Evolutionary conservation across 53 echinoderm and acorn worm species (phyloP), one percentile per base, ranked within the genome.

Genomic region (Mesocentrotus franciscanus): DNA sequence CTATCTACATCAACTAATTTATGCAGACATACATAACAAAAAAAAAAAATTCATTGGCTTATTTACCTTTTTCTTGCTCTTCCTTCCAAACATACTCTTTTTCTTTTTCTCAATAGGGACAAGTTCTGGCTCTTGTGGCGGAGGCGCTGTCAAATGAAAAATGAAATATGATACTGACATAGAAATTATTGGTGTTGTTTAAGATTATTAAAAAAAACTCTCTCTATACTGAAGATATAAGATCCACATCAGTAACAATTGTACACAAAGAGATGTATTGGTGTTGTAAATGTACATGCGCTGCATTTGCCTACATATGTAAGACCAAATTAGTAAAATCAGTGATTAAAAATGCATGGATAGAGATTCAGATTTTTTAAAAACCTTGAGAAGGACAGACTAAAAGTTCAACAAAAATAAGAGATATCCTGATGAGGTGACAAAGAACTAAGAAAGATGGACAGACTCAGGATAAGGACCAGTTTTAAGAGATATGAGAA

Each of bases 1-100:
- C 6, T 49, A 49, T 49, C 6, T 49, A 49, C 49, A 49, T 49
- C 49, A 49, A 49, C 49, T 49, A 49, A 42, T 93, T 39, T 6
- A 96, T 70, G 33, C 81, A 96, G 34, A 96, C 85, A 64, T 89
- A 91, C 0, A 97, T 92, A 57, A 72, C 78, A 22, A 96, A 49
- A 4, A 4, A 4, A 49, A 49, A 6, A 49, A 49, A 49, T 49
- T 49, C 64, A 96, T 95, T 59, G 95, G 95, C 8, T 68, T 68
- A 26, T 85, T 33, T 71, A 85, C 96, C 92, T 93, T 87, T 93
- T 97, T 94, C 85, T 94, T 94, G 83, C 61, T 94, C 30, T 94
- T 94, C 83, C 94, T 81, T 11, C 95, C 95, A 91, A 95, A 95
- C 90, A 95, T 33, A 36, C 90, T 90, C 85, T 95, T 95, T 66